Base-by-base conservation (phyloP, 1,140 invertebrate genomes). In the Phthorimaea operculella region DNA sequence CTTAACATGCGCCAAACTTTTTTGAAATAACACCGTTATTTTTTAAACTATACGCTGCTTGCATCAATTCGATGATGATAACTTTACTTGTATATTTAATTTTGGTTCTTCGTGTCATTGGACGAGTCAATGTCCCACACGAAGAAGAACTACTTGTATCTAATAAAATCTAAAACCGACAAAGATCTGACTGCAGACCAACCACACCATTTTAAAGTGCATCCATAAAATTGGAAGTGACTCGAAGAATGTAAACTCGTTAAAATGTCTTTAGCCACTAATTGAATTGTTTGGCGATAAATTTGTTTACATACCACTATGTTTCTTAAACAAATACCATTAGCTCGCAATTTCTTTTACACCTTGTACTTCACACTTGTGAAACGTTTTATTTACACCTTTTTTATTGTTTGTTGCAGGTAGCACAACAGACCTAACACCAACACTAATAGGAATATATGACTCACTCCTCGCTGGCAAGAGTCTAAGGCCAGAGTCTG, bases 401-500 rank as follows among this genome's bases (percentile, higher is more conserved):
- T 9, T 9, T 1, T 39, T 39, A 10, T 54, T 34, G 62, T 66
- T 79, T 71, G 65, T 86, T 84, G 15, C 84, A 89, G 88, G 88
- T 74, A 89, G 88, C 68, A 88, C 87, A 66, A 88, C 88, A 45
- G 88, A 89, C 63, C 70, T 89, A 52, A 86, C 88, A 57, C 88
- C 87, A 21, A 88, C 88, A 45, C 74, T 89, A 28, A 83, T 89
- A 58, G 87, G 87, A 10, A 87, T 89, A 57, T 89, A 89, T 58
- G 88, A 89, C 52, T 85, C 84, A 14, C 65, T 86, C 47, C 57
- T 86, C 54, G 82, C 82, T 54, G 64, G 63, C 34, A 85, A 80
- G 51, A 83, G 72, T 58, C 54, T 77, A 54, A 73, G 68, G 52
- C 74, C 78, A 42, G 79, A 79, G 66, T 62, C 66, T 0, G 65